phyloP scores from a whole-genome alignment of 2,113 vertebrate species.

The Corvus cornix region DNA sequence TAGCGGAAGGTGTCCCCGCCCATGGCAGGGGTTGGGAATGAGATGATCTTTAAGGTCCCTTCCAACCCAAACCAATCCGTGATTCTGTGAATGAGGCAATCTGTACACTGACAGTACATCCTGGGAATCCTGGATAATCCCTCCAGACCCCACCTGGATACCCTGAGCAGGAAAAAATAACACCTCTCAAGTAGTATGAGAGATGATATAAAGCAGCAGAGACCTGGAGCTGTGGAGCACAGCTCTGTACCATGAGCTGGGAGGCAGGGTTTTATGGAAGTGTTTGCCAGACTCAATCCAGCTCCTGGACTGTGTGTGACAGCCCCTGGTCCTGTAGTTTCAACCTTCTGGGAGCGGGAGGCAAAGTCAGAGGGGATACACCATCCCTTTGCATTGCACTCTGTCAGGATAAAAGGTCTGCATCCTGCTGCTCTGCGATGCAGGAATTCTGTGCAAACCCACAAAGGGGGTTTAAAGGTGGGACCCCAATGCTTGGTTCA shows the following conservation, averaged over 20 bases:
- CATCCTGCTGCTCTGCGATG: not conserved
- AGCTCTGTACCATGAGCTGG: not conserved
- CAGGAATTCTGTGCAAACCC: not conserved
- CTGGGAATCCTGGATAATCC: not conserved
- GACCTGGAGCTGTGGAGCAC: rapidly evolving
- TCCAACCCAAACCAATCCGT: not conserved
- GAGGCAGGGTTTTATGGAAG: not conserved
- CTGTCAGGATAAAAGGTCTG: not conserved
- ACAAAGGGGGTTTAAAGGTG: not conserved
- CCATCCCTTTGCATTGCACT: not conserved
- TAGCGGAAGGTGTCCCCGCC: not conserved
- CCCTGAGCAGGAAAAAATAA: not conserved
- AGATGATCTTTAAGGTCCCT: not conserved
- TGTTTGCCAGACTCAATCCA: not conserved
- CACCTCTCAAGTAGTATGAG: not conserved
- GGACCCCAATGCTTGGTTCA: not conserved
- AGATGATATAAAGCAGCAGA: not conserved
- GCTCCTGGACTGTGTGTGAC: not conserved
- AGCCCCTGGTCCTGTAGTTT: not conserved
- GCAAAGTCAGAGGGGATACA: rapidly evolving
- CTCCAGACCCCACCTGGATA: not conserved
- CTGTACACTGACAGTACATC: not conserved
- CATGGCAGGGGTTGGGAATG: not conserved
- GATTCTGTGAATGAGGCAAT: not conserved
- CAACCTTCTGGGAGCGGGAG: not conserved